Base-by-base conservation (phyloP, 1,140 invertebrate species). In the Drosophila suzukii region DNA sequence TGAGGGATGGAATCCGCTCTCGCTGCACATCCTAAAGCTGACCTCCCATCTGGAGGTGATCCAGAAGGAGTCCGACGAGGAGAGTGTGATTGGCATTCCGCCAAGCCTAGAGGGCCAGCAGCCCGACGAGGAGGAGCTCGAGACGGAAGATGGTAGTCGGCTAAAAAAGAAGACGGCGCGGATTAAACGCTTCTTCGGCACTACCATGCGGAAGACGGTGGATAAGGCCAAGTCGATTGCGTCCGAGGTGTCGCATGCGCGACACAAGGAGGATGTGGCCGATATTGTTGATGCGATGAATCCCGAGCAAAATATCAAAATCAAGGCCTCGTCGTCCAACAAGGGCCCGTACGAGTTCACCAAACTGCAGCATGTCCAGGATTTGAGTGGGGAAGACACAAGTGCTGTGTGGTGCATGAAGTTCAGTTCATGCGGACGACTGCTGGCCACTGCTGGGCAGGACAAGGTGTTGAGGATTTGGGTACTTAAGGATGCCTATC, bases 401-500 rank as follows among this genome's bases (percentile, higher is more conserved):
- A 97, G 97, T 34, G 97, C 98, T 4, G 96, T 99, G 77, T 99
- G 98, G 98, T 98, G 97, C 75, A 99, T 99, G 97, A 99, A 99
- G 93, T 99, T 99, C 92, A 99, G 98, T 49, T 96, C 95, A 27
- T 99, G 98, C 93, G 98, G 98, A 0, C 94, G 97, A 50, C 93
- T 99, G 43, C 92, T 99, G 61, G 98, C 98, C 6, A 99, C 98
- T 3, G 98, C 98, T 47, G 98, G 98, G 0, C 98, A 99, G 93
- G 98, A 99, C 93, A 95, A 96, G 70, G 95, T 99, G 49, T 93
- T 99, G 44, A 94, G 98, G 56, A 96, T 99, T 63, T 99, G 98
- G 98, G 97, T 99, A 49, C 93, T 99, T 0, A 95, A 96, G 71
- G 96, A 97, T 91, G 96, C 97, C 1, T 97, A 95, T 90, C 94